Conservation (phyloP, 2,888 invertebrate genomes). For the Nemotelus nigrinus region DNA sequence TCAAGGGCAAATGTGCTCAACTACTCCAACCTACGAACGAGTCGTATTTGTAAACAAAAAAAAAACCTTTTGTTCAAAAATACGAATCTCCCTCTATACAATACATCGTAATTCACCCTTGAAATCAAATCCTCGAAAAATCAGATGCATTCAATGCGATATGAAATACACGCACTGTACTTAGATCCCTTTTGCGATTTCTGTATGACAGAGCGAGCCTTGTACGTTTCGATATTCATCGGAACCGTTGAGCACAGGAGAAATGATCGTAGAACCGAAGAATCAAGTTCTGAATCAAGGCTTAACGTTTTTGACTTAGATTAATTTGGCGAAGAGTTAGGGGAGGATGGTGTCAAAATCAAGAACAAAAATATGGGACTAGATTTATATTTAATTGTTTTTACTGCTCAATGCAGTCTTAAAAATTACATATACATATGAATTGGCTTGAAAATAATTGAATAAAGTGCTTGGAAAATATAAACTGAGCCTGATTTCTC, state of each 20-base stretch:
- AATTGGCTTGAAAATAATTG: no score
- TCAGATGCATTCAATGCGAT: slow-evolving; percentile 44
- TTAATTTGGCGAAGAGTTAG: neutral
- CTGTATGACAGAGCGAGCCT: neutral
- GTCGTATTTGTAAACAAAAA: slow-evolving; percentile 37
- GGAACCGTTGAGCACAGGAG: neutral
- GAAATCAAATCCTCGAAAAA: slow-evolving; percentile 49
- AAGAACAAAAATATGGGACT: neutral
- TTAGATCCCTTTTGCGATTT: neutral
- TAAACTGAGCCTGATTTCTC: no score
- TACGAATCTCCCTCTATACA: slow-evolving; percentile 46
- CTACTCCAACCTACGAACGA: slow-evolving; percentile 3
- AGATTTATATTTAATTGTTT: no score
- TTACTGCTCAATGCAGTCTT: no score
- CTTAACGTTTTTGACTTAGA: slow-evolving; percentile 5
- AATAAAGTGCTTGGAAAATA: no score
- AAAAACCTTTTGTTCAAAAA: slow-evolving; percentile 10
- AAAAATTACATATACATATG: no score
- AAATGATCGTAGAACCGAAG: no score
- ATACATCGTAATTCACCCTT: slow-evolving; percentile 49
- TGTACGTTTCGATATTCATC: neutral
- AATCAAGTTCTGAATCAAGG: neutral
- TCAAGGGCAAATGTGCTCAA: slow-evolving; percentile 1
- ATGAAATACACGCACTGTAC: neutral
- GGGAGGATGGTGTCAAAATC: neutral